Conservation (phyloP, 2,113 vertebrate species). For the Dissostichus mawsoni region DNA sequence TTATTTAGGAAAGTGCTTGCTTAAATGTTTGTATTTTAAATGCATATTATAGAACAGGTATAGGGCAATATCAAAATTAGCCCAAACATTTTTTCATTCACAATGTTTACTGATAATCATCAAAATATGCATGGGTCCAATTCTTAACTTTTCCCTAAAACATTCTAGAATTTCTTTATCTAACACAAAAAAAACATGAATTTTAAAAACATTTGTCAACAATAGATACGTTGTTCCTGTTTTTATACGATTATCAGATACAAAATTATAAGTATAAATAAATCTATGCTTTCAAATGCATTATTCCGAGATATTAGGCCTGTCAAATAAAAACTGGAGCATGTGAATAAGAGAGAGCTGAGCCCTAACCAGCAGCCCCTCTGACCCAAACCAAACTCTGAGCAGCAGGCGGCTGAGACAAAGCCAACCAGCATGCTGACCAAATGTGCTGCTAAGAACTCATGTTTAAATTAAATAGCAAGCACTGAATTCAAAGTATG, state of each 20-base stretch:
- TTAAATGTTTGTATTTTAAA: no score
- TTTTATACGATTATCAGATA: not conserved
- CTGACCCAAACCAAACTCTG: slow-evolving; percentile 18
- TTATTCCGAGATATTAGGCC: not conserved
- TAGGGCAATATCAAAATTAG: no score
- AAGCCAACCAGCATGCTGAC: slow-evolving; percentile 3
- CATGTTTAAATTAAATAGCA: not conserved
- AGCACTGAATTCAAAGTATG: not conserved
- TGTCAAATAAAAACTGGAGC: not conserved
- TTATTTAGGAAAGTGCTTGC: no score
- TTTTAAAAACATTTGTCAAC: no score
- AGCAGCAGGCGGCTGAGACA: slow-evolving; percentile 13
- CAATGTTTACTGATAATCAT: no score
- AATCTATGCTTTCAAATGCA: not conserved
- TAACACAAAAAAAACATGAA: no score
- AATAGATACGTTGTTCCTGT: not conserved
- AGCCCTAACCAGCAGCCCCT: slow-evolving; percentile 13
- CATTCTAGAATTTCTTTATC: no score
- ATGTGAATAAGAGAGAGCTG: not conserved
- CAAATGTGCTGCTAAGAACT: not conserved
- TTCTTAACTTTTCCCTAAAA: no score
- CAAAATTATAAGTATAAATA: not conserved
- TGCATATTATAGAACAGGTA: no score
- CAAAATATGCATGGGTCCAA: no score
- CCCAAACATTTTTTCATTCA: no score